Evolutionary conservation across 2,888 invertebrate genomes (phyloP), one percentile per base, ranked within the genome.

Genomic region (Nipponacmea schrenckii): DNA sequence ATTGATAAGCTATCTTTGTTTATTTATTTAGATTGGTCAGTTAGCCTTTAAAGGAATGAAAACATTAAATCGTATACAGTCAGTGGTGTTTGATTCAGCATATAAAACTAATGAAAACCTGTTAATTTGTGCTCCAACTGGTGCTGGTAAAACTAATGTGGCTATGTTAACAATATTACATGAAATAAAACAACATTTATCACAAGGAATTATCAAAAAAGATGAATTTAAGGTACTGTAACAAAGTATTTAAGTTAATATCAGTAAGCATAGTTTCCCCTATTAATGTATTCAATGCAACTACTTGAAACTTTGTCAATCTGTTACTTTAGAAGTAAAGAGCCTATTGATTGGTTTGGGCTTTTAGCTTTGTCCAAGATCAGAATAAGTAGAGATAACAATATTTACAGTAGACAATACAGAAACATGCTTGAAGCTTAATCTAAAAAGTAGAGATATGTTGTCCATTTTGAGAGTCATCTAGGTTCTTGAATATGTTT

Each of bases 111-210:
- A 98, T 87, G 97, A 99, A 87, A 99, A 99, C 89, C 91, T 99
- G 83, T 90, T 99, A 68, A 96, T 99, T 71, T 98, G 98, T 89
- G 99, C 99, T 0, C 99, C 99, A 0, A 99, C 99, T 0, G 99
- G 99, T 5, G 98, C 98, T 0, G 99, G 99, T 44, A 99, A 99
- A 90, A 99, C 99, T 0, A 99, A 99, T 88, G 96, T 99, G 70
- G 99, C 99, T 0, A 92, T 99, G 91, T 90, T 99, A 64, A 92
- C 96, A 0, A 94, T 99, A 27, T 92, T 97, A 0, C 95, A 97
- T 88, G 95, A 96, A 79, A 93, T 99, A 64, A 94, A 94, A 78
- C 93, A 94, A 75, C 94, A 96, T 86, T 92, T 96, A 17, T 71
- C 79, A 7, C 84, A 89, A 64, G 94, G 94, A 70, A 91, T 94